These are phyloP conservation scores for Rissa tridactyla DNA, from an alignment of 2,113 vertebrate species.

Conservation along the genomic window DNA sequence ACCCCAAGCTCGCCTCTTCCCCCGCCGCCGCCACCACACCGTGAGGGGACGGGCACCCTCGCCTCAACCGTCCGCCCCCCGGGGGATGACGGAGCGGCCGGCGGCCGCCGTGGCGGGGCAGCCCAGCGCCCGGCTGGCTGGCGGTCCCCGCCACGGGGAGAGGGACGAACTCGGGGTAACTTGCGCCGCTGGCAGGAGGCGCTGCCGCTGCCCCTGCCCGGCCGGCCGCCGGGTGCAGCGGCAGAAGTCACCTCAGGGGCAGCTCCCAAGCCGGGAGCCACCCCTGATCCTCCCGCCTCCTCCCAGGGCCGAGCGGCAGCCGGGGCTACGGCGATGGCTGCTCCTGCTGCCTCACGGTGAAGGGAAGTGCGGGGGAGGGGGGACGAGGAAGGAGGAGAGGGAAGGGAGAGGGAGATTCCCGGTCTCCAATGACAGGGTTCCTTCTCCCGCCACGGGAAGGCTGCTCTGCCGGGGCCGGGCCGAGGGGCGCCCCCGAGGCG, in stretches of 20 bases:
- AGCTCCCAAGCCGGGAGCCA: background rate
- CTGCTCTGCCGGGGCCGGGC: background rate
- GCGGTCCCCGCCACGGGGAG: background rate
- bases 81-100: background rate
- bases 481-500: background rate
- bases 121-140: background rate
- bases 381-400: background rate
- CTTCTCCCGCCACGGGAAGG: background rate
- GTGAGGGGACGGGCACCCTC: background rate
- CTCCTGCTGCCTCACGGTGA: slow-evolving; percentile 7
- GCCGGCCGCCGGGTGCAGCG: background rate
- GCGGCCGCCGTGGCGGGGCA: background rate
- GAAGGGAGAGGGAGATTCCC: background rate
- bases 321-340: background rate
- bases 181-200: background rate
- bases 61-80: no score
- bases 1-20: background rate
- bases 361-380: no score
- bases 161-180: background rate
- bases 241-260: background rate
- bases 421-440: background rate
- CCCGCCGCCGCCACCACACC: background rate
- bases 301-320: background rate
- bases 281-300: background rate
- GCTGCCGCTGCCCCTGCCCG: background rate